A percentile compares a stretch with the other conserved stretches of the same genome.
Conservation (phyloP, 2,888 invertebrate species). For the Nomada hirtipes region DNA sequence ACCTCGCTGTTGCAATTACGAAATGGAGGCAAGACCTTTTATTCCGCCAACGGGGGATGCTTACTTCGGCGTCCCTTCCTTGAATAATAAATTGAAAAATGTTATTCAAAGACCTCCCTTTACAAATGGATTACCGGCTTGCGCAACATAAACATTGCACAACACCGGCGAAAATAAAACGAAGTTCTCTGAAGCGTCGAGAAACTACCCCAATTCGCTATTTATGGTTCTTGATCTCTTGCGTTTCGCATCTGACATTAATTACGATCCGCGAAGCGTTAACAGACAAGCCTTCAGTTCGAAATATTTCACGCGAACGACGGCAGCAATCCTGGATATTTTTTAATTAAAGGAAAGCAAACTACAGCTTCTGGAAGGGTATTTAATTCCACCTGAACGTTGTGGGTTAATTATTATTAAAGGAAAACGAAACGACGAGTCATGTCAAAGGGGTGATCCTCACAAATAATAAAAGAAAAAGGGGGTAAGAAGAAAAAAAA, state of each 20-base stretch:
- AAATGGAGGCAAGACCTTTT: no score
- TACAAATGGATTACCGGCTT: background rate
- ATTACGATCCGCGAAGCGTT: constrained; percentile 5
- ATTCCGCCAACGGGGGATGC: no score
- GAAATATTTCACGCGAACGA: background rate
- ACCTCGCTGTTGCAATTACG: no score
- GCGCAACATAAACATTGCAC: background rate
- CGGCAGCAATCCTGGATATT: background rate
- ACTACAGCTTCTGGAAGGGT: background rate
- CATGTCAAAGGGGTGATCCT: background rate
- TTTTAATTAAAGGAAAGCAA: constrained; percentile 8
- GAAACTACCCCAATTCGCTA: background rate
- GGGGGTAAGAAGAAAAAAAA: background rate
- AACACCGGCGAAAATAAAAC: background rate
- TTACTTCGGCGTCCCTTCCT: no score
- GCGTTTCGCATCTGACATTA: constrained; percentile 1
- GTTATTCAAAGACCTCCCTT: background rate
- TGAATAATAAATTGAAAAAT: background rate
- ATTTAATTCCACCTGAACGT: constrained; percentile 7
- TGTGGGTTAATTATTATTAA: constrained; percentile 14
- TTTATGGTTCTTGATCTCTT: background rate
- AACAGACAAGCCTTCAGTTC: constrained; percentile 2
- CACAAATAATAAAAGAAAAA: background rate
- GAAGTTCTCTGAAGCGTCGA: background rate
- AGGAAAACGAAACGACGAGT: background rate